Percentiles rank a stretch among this genome's conserved stretches.
These are phyloP conservation scores for Myiozetetes cayanensis DNA, from an alignment of 2,113 vertebrate species.

Conservation along the genomic window DNA sequence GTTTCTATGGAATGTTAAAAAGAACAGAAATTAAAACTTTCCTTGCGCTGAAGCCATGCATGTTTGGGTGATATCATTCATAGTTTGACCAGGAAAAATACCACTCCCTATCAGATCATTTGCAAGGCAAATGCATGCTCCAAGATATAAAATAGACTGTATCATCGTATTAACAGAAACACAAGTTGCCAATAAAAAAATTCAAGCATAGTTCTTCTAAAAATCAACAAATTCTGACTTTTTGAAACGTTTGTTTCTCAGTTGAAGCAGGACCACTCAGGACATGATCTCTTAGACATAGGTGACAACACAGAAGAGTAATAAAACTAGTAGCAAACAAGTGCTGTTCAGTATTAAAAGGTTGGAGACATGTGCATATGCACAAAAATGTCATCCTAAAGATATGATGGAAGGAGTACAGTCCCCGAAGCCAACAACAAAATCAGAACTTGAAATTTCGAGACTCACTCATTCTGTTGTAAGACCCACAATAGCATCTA, in stretches of 20 bases:
- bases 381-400: neutral
- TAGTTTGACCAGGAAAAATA: neutral
- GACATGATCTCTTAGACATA: neutral
- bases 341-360: neutral
- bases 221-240: neutral
- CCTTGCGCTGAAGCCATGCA: neutral
- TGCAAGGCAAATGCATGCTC: neutral
- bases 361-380: neutral
- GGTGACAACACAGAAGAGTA: neutral
- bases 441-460: neutral
- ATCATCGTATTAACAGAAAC: neutral
- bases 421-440: neutral
- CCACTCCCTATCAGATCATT: neutral
- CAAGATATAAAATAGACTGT: neutral
- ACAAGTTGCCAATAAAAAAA: neutral
- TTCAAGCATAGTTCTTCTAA: neutral
- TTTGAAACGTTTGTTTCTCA: neutral
- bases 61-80: neutral
- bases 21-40: neutral
- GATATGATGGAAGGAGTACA: neutral
- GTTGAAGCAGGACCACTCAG: neutral
- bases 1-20: neutral
- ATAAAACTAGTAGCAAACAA: neutral
- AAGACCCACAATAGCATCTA: neutral
- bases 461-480: neutral